Evolutionary conservation across 2,113 vertebrate genomes (phyloP), one percentile per base, ranked within the genome.

Genomic region (Vidua macroura): DNA sequence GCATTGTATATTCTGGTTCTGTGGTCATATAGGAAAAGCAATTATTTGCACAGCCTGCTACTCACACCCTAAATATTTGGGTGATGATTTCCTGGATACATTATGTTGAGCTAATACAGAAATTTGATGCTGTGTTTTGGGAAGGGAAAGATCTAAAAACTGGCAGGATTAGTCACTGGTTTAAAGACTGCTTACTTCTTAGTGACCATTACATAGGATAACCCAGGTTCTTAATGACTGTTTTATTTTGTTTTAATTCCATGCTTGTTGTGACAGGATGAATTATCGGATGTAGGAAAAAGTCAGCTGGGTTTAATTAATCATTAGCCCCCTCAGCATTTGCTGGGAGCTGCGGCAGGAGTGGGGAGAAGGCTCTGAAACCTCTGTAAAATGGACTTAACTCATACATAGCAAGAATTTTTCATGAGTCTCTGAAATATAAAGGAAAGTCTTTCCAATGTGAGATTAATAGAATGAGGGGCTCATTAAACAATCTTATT

Each of bases 21-120:
- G 35, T 52, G 37, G 37, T 82, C 31, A 41, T 46, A 67, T 3
- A 84, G 69, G 60, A 75, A 86, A 89, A 75, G 10, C 21, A 91
- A 78, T 82, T 84, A 84, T 72, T 82, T 95, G 64, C 44, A 68
- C 53, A 76, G 22, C 5, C 30, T 6, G 1, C 43, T 82, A 80
- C 46, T 77, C 82, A 81, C 74, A 80, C 3, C 10, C 48, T 89
- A 92, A 88, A 95, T 96, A 96, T 93, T 62, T 51, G 88, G 79
- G 39, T 82, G 86, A 92, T 85, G 80, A 93, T 93, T 96, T 95
- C 76, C 76, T 86, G 72, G 48, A 51, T 82, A 88, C 22, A 58
- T 87, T 92, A 83, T n/a, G 13, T 82, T 91, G 64, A 86, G 60
- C 60, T 95, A 93, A 83, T 60, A 70, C 75, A 76, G 79, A 86